Base-by-base conservation (phyloP, 1,140 invertebrate species). In the Leptoteleia sp. region DNA sequence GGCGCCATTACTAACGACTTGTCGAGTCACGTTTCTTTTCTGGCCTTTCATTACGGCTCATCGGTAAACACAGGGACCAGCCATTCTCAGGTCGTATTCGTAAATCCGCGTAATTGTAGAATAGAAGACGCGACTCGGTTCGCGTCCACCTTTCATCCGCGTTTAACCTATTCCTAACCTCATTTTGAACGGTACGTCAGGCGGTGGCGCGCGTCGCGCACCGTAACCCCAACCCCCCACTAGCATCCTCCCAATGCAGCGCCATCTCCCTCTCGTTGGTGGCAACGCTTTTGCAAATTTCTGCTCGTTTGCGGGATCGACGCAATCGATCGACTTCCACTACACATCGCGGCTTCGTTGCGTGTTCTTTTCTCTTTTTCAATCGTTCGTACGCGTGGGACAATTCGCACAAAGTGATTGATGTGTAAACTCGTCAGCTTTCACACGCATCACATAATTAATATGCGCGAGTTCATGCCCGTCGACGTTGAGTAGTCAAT, bases 1-100 rank as follows among this genome's bases (percentile, higher is more conserved):
- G 29, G 50, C 50, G 50, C 52, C 64, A 68, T 57, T 68, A 42
- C 31, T 68, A 68, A 57, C 52, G 64, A 68, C 52, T 42, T 55
- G 50, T 47, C 64, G 52, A 55, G 50, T 68, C 19, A 37, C 62
- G 31, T 67, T 67, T 43, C 40, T 45, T 67, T 45, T 1, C 17
- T 27, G 17, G 38, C 62, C 55, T 54, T 67, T 67, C 25, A 55
- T 55, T 43, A 67, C 40, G 27, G 11, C 1, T 54, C 17, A 16
- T 13, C 37, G 27, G 22, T 52, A n/a, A 64, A 64, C 25, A 62
- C 43, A 48, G 33, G 22, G 43, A 12, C 11, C 19, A 25, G 29
- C 15, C 48, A n/a, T 37, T 37, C 43, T 54, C 35, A 4, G 9
- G 9, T 16, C 11, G 15, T 3, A 33, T 59, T 45, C 27, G 35